phyloP scores from a whole-genome alignment of 2,113 vertebrate species.

The Callithrix jacchus region DNA sequence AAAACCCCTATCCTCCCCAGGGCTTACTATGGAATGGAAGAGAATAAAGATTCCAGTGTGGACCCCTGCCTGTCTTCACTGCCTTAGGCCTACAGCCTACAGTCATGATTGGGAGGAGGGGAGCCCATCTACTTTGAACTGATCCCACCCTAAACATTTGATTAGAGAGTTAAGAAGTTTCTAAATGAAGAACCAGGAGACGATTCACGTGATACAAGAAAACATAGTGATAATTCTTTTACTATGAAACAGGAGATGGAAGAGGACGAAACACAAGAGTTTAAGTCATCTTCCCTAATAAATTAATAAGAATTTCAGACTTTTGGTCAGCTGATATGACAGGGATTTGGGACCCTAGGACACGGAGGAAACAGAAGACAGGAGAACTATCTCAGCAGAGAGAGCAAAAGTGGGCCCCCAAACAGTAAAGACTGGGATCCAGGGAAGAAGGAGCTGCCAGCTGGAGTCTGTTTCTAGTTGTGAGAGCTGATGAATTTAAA shows the following conservation, averaged over 20 bases:
- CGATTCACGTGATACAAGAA: not conserved
- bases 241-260: not conserved
- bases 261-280: not conserved
- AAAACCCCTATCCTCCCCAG: not conserved
- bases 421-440: not conserved
- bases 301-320: not conserved
- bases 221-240: not conserved
- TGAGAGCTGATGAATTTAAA: not conserved
- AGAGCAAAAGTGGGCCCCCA: not conserved
- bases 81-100: too few species aligned
- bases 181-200: not conserved
- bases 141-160: not conserved
- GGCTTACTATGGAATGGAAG: not conserved
- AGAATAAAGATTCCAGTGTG: not conserved
- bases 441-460: not conserved
- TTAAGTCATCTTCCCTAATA: not conserved
- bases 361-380: not conserved
- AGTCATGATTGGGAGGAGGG: not conserved
- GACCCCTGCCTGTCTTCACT: not conserved
- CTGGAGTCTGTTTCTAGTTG: not conserved
- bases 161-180: not conserved
- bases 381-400: not conserved
- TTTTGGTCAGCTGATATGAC: not conserved
- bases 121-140: not conserved
- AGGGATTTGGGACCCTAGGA: not conserved